Base-by-base conservation (phyloP, 2,113 vertebrate species). In the Megalops atlanticus region DNA sequence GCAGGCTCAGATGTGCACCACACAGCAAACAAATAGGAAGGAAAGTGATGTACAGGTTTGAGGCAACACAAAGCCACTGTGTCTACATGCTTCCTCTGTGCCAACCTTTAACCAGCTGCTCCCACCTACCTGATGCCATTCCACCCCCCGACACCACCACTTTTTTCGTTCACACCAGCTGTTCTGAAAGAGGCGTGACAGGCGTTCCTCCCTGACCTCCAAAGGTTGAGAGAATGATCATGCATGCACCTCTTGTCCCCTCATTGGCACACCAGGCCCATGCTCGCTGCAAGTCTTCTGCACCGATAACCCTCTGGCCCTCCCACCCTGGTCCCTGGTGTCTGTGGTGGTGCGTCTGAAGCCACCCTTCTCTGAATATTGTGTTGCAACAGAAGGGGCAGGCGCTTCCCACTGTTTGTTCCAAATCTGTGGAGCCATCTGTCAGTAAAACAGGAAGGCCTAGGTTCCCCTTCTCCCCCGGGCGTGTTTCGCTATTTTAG, bases 361-460 rank as follows among this genome's bases (percentile, higher is more conserved):
- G 90, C 87, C 81, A 87, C 83, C 87, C 84, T 89, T 86, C 76
- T 87, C 81, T 43, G 89, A 90, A 90, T 81, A 73, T 71, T 82
- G 82, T 78, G 87, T 95, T 64, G 92, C 93, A 91, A 93, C 93
- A 88, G 15, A 88, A 87, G 82, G 33, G 87, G 84, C 88, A 54
- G 80, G 84, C 84, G 92, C 92, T 95, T 96, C 95, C 95, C 91
- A 83, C 89, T 91, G 92, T 96, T 91, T 86, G 91, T 94, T 92
- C 88, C 95, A 92, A 92, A 69, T 88, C 92, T 58, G 83, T 93
- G 92, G 92, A 96, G 94, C 94, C 94, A 93, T 95, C 94, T 95
- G 95, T 95, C 94, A 92, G 92, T 90, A 93, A 95, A 95, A 96
- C 95, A 95, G 96, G 95, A 97, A 97, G 94, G 91, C 91, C 89